Evolutionary conservation across 2,888 invertebrate genomes (phyloP).

Genomic region (Parthenolecanium corni): DNA sequence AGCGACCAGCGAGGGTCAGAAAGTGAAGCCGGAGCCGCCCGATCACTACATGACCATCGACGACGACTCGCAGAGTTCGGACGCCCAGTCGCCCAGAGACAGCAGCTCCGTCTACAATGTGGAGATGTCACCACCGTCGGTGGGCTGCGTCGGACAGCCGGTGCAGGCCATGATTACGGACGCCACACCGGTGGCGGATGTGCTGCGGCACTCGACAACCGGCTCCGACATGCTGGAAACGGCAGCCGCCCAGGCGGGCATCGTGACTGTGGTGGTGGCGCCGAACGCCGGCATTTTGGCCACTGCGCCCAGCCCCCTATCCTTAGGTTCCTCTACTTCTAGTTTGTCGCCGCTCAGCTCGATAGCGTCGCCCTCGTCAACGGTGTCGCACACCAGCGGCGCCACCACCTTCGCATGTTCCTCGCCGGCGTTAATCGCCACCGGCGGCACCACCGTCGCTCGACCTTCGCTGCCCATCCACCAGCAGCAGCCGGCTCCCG

Average conservation of each 20-base stretch:
- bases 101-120: slow-evolving; percentile 37
- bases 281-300: slow-evolving; percentile 35
- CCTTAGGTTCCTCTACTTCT: slow-evolving; percentile 51
- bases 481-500: slow-evolving; percentile 42
- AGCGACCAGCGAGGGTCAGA: slow-evolving; percentile 80
- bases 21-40: slow-evolving; percentile 72
- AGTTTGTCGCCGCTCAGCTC: slow-evolving; percentile 40
- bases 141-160: slow-evolving; percentile 27
- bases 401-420: slow-evolving; percentile 25
- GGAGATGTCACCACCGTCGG: slow-evolving; percentile 35
- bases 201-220: slow-evolving; percentile 31
- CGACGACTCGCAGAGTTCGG: slow-evolving; percentile 78
- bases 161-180: slow-evolving; percentile 29
- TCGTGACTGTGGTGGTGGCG: slow-evolving; percentile 51
- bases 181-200: slow-evolving; percentile 18
- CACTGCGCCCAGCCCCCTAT: slow-evolving; percentile 42
- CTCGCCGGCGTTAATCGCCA: slow-evolving; percentile 30
- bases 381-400: slow-evolving; percentile 27
- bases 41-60: slow-evolving; percentile 76
- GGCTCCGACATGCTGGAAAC: slow-evolving; percentile 46
- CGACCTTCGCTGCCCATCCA: slow-evolving; percentile 36
- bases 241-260: slow-evolving; percentile 54
- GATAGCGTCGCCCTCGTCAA: slow-evolving; percentile 41
- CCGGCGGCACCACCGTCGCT: slow-evolving; percentile 36
- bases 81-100: slow-evolving; percentile 36